phyloP scores from a whole-genome alignment of 2,113 vertebrate genomes.

The Bambusicola thoracicus region DNA sequence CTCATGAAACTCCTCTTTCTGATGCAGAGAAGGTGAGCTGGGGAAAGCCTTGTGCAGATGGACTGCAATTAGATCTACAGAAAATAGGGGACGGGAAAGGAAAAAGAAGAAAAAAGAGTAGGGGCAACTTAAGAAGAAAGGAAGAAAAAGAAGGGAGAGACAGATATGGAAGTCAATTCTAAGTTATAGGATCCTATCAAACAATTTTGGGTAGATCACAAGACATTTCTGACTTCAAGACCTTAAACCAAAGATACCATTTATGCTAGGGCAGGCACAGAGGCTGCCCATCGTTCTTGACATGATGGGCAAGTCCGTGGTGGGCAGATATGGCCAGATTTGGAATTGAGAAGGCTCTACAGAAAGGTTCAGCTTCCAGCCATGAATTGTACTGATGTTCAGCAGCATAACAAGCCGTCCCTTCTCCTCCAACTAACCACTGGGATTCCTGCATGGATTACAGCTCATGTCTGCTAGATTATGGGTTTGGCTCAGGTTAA shows the following conservation, averaged over 20 bases:
- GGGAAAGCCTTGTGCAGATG: not conserved
- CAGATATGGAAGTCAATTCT: not conserved
- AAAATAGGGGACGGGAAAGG: not conserved
- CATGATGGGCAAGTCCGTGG: not conserved
- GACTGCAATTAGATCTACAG: not conserved
- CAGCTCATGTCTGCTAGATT: not conserved
- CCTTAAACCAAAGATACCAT: not conserved
- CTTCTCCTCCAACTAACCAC: not conserved
- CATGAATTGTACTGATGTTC: rapidly evolving
- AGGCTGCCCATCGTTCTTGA: not conserved
- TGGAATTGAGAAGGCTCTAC: not conserved
- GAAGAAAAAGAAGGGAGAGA: not conserved
- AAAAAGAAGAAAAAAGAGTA: not conserved
- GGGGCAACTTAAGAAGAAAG: not conserved
- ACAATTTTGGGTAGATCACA: not conserved
- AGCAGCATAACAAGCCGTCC: not conserved
- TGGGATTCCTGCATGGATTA: not conserved
- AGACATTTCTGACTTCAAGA: not conserved
- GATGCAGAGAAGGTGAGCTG: slow-evolving; percentile 1
- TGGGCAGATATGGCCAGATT: rapidly evolving
- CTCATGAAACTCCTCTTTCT: not conserved
- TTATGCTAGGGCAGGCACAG: not conserved
- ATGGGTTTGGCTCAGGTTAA: not conserved
- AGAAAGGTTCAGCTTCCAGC: not conserved
- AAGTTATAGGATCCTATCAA: not conserved